Conservation (phyloP, 2,888 invertebrate species). For the Gari tellinella region DNA sequence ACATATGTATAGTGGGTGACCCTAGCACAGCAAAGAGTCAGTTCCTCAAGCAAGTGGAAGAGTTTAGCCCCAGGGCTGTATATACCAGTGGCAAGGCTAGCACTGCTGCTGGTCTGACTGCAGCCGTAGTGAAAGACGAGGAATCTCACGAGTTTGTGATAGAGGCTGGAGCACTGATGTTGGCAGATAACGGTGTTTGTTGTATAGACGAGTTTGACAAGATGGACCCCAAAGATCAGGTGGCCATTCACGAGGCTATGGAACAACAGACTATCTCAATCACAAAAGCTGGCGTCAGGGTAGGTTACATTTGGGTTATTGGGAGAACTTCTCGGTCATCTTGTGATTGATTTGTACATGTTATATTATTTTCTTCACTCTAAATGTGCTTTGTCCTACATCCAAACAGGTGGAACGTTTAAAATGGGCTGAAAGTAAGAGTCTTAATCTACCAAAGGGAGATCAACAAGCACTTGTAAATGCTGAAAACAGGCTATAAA, state of each 20-base stretch:
- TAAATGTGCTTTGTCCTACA: too few relatives aligned
- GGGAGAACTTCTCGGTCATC: not conserved
- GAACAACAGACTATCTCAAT: slow-evolving; percentile 99
- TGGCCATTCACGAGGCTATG: slow-evolving; percentile 99
- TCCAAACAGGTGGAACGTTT: too few relatives aligned
- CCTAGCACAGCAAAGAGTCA: slow-evolving; percentile 99
- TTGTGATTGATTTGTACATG: not conserved
- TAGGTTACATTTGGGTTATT: slow-evolving; percentile 61
- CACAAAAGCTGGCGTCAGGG: slow-evolving; percentile 91
- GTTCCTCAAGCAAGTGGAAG: slow-evolving; percentile 95
- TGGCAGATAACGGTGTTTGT: slow-evolving; percentile 98
- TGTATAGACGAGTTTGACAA: slow-evolving; percentile 99
- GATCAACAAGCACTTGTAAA: too few relatives aligned
- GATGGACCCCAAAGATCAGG: slow-evolving; percentile 98
- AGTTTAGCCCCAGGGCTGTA: slow-evolving; percentile 97
- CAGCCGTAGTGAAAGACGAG: slow-evolving; percentile 98
- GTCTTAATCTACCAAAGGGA: too few relatives aligned
- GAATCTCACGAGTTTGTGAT: slow-evolving; percentile 99
- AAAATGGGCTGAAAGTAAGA: too few relatives aligned
- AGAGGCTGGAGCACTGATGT: slow-evolving; percentile 99
- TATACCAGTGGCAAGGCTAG: slow-evolving; percentile 99
- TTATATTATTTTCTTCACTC: not conserved
- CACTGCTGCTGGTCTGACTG: slow-evolving; percentile 98
- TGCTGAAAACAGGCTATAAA: too few relatives aligned
- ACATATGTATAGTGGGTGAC: slow-evolving; percentile 99